These are phyloP conservation scores for Tanypteryx hageni DNA, from an alignment of 2,888 invertebrate species.

Conservation along the genomic window DNA sequence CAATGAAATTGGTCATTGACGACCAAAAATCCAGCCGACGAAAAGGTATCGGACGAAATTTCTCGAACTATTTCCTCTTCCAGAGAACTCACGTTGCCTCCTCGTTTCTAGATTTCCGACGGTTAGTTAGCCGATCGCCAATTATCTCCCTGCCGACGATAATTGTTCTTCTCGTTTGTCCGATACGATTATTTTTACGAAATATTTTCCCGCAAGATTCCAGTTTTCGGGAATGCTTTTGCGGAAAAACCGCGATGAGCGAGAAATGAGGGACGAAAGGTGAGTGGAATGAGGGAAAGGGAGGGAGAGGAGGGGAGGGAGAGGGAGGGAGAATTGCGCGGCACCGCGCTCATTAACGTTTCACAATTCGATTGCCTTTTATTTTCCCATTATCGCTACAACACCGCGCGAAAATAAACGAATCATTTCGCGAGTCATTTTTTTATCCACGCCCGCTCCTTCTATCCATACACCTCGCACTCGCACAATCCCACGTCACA, in stretches of 20 bases:
- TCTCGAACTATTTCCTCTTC: too few relatives aligned
- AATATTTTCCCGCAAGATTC: background rate
- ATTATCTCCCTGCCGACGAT: background rate
- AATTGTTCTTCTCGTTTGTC: background rate
- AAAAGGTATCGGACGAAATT: too few relatives aligned
- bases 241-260: background rate
- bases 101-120: background rate
- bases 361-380: conserved; percentile 59
- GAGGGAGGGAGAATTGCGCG: too few relatives aligned
- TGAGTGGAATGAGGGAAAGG: too few relatives aligned
- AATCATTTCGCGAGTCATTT: background rate
- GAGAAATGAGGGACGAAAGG: too few relatives aligned
- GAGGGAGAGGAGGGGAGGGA: too few relatives aligned
- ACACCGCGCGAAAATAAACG: conserved; percentile 48
- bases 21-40: too few relatives aligned
- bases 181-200: background rate
- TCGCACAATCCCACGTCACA: too few relatives aligned
- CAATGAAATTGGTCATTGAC: too few relatives aligned
- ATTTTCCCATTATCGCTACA: conserved; percentile 54
- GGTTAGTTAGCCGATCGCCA: background rate
- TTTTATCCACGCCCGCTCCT: too few relatives aligned
- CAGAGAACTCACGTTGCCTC: too few relatives aligned
- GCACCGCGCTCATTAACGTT: conserved; percentile 56
- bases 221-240: background rate
- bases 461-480: too few relatives aligned